Percentiles rank a stretch among this genome's conserved stretches.
Evolutionary conservation across 2,888 invertebrate genomes (phyloP).

Genomic region (Micoletzkya japonica): DNA sequence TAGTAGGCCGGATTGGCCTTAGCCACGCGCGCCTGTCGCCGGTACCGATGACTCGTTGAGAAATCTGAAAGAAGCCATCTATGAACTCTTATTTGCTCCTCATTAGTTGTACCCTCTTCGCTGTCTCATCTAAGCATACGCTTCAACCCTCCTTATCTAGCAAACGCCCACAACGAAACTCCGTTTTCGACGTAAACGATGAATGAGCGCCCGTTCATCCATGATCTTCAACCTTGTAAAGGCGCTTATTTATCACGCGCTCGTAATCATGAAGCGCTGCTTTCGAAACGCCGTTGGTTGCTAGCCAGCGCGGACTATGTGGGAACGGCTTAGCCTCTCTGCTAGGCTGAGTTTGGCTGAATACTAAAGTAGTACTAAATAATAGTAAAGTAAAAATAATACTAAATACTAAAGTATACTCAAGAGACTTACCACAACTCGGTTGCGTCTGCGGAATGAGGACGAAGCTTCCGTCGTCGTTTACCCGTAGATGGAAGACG

Average conservation of each 20-base stretch:
- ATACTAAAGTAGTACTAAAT: too few relatives aligned
- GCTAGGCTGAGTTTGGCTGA: too few relatives aligned
- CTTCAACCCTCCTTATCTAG: not conserved
- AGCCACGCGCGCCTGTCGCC: constrained; percentile 14
- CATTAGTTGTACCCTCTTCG: not conserved
- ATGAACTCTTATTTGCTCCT: not conserved
- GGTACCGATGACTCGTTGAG: not conserved
- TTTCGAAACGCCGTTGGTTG: too few relatives aligned
- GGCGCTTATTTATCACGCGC: too few relatives aligned
- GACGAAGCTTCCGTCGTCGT: constrained; percentile 28
- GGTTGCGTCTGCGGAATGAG: constrained; percentile 29
- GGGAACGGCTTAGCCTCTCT: too few relatives aligned
- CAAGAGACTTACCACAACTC: constrained; percentile 28
- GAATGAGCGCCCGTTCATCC: too few relatives aligned
- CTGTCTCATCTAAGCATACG: not conserved
- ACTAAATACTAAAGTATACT: too few relatives aligned
- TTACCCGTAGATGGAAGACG: constrained; percentile 28
- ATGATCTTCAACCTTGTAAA: too few relatives aligned
- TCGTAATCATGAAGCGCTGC: too few relatives aligned
- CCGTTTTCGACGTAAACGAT: not conserved
- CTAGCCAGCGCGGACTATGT: too few relatives aligned
- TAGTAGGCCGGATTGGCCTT: constrained; percentile 46
- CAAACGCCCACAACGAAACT: not conserved
- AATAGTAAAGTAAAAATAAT: too few relatives aligned
- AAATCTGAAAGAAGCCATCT: constrained; percentile 12